Evolutionary conservation across 2,113 vertebrate genomes (phyloP).

Genomic region (Lophochroa leadbeateri): DNA sequence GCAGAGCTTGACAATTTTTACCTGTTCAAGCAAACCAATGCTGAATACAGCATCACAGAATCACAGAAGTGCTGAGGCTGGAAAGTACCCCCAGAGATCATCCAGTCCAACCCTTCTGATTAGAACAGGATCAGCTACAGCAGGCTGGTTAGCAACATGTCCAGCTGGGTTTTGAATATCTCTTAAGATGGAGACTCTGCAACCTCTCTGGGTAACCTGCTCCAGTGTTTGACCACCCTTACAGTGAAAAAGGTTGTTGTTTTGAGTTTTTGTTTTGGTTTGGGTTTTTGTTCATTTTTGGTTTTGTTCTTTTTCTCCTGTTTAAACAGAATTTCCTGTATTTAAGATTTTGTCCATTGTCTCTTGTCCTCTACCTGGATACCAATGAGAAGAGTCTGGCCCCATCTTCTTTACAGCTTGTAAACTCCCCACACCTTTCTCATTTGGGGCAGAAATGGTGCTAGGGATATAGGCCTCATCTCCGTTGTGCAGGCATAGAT

Average conservation of each 20-base stretch:
- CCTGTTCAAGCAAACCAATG: neutral
- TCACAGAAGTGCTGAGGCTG: neutral
- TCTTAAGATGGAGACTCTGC: neutral
- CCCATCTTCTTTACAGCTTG: neutral
- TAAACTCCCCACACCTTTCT: too few species aligned
- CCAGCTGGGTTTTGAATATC: neutral
- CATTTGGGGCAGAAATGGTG: too few species aligned
- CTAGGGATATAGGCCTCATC: too few species aligned
- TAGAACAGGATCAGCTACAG: neutral
- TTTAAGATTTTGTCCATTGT: neutral
- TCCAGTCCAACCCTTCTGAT: fast-evolving
- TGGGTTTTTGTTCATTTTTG: neutral
- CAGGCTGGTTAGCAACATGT: neutral
- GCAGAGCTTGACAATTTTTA: neutral
- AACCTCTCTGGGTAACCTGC: neutral
- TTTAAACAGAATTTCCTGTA: neutral
- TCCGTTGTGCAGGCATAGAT: too few species aligned
- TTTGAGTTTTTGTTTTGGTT: neutral
- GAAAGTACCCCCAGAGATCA: neutral
- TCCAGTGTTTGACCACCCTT: neutral
- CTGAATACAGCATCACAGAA: neutral
- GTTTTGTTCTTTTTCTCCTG: neutral
- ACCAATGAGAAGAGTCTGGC: fast-evolving
- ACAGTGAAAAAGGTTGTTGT: neutral
- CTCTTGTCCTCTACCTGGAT: neutral